A percentile compares a stretch with the other conserved stretches of the same genome.
Conservation (phyloP, 2,113 vertebrate genomes). For the Recurvirostra avosetta region DNA sequence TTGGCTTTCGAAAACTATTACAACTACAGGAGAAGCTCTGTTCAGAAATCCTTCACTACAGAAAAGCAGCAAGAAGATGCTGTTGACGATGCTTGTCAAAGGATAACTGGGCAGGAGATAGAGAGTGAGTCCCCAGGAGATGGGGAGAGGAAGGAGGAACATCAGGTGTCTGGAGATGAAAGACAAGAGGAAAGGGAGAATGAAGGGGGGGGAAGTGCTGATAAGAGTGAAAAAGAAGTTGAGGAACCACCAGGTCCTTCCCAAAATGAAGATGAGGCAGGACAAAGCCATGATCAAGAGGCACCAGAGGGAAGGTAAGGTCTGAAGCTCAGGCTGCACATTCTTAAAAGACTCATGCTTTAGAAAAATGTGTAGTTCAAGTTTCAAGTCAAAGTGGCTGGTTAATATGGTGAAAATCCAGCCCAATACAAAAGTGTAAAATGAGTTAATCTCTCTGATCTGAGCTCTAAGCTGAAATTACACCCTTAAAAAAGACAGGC, state of each 20-base stretch:
- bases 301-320: constrained; percentile 50
- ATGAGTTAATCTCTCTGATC: background rate
- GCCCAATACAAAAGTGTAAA: background rate
- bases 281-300: background rate
- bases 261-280: background rate
- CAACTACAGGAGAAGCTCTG: background rate
- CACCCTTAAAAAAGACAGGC: background rate
- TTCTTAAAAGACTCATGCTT: background rate
- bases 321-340: background rate
- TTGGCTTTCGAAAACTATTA: background rate
- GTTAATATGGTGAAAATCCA: background rate
- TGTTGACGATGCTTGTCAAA: background rate
- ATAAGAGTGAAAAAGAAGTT: background rate
- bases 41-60: background rate
- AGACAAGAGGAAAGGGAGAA: background rate
- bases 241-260: background rate
- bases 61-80: background rate
- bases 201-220: background rate
- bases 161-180: background rate
- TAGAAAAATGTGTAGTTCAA: background rate
- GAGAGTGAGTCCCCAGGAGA: background rate
- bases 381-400: background rate
- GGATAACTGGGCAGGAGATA: background rate
- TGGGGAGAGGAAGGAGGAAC: background rate
- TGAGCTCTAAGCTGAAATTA: background rate